phyloP scores from a whole-genome alignment of 1,140 invertebrate genomes.

The Ceratina japonica region DNA sequence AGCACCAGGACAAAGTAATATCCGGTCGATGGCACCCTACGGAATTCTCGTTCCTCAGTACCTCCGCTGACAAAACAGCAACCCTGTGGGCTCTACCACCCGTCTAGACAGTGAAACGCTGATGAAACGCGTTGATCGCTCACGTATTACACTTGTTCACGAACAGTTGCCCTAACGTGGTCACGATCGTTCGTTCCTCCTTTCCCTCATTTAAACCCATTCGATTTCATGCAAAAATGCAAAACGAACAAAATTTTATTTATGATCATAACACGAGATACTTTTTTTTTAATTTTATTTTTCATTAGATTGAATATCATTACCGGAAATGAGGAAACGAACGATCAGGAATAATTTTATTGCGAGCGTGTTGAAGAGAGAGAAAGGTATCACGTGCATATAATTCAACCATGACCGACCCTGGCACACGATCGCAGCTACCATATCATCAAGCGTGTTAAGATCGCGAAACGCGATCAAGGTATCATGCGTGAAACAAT shows the following conservation, averaged over 20 bases:
- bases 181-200: slow-evolving; percentile 27
- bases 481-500: slow-evolving; percentile 7
- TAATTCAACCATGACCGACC: slow-evolving; percentile 61
- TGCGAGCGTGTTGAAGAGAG: slow-evolving; percentile 8
- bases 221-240: neutral
- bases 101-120: slow-evolving; percentile 78
- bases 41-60: slow-evolving; percentile 98
- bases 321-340: slow-evolving; percentile 10
- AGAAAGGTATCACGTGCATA: slow-evolving; percentile 26
- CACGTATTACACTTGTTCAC: slow-evolving; percentile 6
- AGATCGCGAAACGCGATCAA: slow-evolving; percentile 7
- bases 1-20: slow-evolving; percentile 98
- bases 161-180: neutral
- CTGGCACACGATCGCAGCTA: neutral
- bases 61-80: slow-evolving; percentile 97
- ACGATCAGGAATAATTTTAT: slow-evolving; percentile 22
- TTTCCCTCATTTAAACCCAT: neutral
- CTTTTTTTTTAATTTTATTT: neutral
- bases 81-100: slow-evolving; percentile 97
- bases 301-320: neutral
- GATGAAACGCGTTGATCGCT: neutral
- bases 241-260: neutral
- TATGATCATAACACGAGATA: neutral
- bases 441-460: slow-evolving; percentile 8
- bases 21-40: slow-evolving; percentile 98